These are phyloP conservation scores for Sialia sialis DNA, from an alignment of 2,113 vertebrate genomes.

Conservation along the genomic window DNA sequence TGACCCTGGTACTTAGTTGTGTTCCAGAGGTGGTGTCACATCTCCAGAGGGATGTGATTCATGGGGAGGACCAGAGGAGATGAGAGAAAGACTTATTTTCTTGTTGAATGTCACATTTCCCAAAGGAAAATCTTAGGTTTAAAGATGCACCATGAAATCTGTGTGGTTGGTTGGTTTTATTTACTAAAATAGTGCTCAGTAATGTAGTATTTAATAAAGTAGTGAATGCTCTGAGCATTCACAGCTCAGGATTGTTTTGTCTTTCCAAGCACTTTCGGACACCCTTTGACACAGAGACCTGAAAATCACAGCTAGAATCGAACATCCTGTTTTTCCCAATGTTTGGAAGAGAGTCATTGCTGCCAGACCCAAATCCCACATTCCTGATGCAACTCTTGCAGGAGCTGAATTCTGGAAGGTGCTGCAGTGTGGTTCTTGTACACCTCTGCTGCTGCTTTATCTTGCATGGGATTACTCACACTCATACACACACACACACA, in stretches of 20 bases:
- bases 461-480: not conserved
- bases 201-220: not conserved
- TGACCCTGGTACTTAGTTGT: rapidly evolving
- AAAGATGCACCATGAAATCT: not conserved
- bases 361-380: not conserved
- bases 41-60: not conserved
- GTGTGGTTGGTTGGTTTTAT: not conserved
- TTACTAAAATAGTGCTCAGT: not conserved
- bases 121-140: not conserved
- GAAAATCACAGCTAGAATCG: not conserved
- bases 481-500: no score
- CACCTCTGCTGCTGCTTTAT: not conserved
- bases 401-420: not conserved
- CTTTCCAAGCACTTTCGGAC: not conserved
- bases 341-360: not conserved
- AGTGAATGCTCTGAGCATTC: not conserved
- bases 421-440: not conserved
- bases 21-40: not conserved
- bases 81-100: not conserved
- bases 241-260: not conserved
- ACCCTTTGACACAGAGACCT: not conserved
- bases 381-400: not conserved
- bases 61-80: not conserved
- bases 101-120: not conserved
- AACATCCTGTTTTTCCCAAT: not conserved